Base-by-base conservation (phyloP, 2,888 invertebrate species). In the Capitulum mitella region DNA sequence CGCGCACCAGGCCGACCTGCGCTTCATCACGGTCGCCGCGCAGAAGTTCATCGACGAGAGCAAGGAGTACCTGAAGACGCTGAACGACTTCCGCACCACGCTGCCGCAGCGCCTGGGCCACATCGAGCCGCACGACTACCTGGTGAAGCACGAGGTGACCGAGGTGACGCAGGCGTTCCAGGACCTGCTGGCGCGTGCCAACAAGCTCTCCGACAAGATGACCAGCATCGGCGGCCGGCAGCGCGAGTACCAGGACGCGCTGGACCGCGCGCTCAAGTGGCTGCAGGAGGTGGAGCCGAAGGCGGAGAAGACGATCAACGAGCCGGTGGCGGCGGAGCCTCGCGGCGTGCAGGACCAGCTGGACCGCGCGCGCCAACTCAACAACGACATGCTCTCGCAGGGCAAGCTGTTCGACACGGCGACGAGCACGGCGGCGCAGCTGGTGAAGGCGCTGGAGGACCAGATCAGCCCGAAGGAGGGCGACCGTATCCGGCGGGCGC, bases 11-110 rank as follows among this genome's bases (percentile, higher is more conserved):
- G 98, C 96, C 0, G 98, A 98, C 86, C 87, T 97, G 48, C 88
- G 97, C 80, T 98, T 97, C 86, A 95, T 98, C 83, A 95, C 95
- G 5, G 96, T 97, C 93, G 92, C 96, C 1, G 95, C 95, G 1
- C 96, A 97, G 87, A 97, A 96, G 86, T 97, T 97, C 85, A 91
- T 96, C 37, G 97, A 97, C 84, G 97, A 97, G 87, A 94, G 95
- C 85, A 95, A 95, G 90, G 94, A 95, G 83, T 95, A 94, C 87
- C 88, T 95, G 14, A 89, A 90, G 29, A 89, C 92, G 58, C 88
- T 96, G 54, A 96, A 96, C 87, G 94, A 94, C 82, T 95, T 94
- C 88, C 91, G 95, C 82, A 93, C 94, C 0, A 89, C 92, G 32
- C 86, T 95, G 34, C 95, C 95, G 3, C 91, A 93, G 46, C 91